Evolutionary conservation across 2,113 vertebrate genomes (phyloP).

Genomic region (Gadus chalcogrammus): DNA sequence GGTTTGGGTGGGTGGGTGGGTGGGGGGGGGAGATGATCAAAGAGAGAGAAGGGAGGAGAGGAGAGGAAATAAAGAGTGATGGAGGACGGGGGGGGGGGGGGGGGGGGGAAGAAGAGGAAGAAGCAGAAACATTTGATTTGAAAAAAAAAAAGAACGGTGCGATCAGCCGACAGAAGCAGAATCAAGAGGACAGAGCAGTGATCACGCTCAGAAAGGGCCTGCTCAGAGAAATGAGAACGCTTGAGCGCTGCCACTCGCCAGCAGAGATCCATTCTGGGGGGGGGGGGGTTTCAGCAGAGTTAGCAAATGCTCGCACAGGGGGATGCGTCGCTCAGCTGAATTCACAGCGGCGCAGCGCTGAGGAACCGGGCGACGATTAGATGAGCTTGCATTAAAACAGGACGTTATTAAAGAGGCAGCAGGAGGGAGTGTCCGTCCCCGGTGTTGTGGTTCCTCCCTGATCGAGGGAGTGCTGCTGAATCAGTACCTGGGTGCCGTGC

Average conservation of each 20-base stretch:
- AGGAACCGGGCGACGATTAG: background rate
- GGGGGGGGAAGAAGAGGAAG: background rate
- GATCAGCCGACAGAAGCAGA: conserved; percentile 46
- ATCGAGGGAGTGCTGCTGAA: background rate
- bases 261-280: too few species aligned
- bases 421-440: background rate
- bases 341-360: too few species aligned
- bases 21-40: conserved; percentile 14
- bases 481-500: conserved; percentile 90
- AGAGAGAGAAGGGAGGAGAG: conserved; percentile 18
- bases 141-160: conserved; percentile 31
- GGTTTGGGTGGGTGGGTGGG: conserved; percentile 66
- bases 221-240: conserved; percentile 26
- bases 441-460: background rate
- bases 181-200: conserved; percentile 34
- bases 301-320: background rate
- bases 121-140: background rate
- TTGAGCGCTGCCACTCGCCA: too few species aligned
- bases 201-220: conserved; percentile 19
- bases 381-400: background rate
- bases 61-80: conserved; percentile 3
- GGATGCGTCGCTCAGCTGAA: too few species aligned
- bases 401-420: background rate
- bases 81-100: background rate
- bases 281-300: background rate